Base-by-base conservation (phyloP, 1,140 invertebrate genomes). In the Piezodorus guildinii region DNA sequence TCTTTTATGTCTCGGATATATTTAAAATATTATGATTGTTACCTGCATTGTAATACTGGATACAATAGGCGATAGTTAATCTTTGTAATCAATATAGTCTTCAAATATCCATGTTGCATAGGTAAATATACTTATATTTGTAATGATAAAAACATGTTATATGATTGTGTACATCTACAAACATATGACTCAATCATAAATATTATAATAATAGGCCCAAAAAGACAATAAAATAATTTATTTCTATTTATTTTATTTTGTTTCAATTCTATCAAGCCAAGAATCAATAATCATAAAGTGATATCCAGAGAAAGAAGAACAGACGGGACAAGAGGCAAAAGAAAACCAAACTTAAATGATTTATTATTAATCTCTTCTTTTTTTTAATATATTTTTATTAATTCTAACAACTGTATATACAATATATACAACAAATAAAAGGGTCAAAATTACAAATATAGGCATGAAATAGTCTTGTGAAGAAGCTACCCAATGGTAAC, bases 191-290 rank as follows among this genome's bases (percentile, higher is more conserved):
- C 17, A 17, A 64, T 64, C 19, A 39, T 65, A 62, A 44, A 52
- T 64, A 58, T 49, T 65, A 65, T 65, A 54, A 65, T 65, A 54
- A 62, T 66, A 62, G 65, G 60, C 62, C 51, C 65, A 49, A 54
- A 61, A 66, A 63, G 65, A 66, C 65, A 66, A 66, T 66, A 66
- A 65, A 66, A 63, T 66, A 56, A 66, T 66, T 66, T 66, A 66
- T 66, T 66, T 66, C 46, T 66, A 66, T 19, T 21, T n/a, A 58
- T 58, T 58, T 58, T 58, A 21, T 49, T 49, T 10, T 39, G 34
- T 39, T 39, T 39, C 34, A 39, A 39, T 39, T 39, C 34, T 10
- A 39, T 39, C 9, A 30, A 30, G 8, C 27, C 27, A 30, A 30
- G 27, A 30, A 30, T 30, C 27, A 12, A 39, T 39, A 1, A 39